Base-by-base conservation (phyloP, 2,888 invertebrate genomes). In the Parochlus steinenii region DNA sequence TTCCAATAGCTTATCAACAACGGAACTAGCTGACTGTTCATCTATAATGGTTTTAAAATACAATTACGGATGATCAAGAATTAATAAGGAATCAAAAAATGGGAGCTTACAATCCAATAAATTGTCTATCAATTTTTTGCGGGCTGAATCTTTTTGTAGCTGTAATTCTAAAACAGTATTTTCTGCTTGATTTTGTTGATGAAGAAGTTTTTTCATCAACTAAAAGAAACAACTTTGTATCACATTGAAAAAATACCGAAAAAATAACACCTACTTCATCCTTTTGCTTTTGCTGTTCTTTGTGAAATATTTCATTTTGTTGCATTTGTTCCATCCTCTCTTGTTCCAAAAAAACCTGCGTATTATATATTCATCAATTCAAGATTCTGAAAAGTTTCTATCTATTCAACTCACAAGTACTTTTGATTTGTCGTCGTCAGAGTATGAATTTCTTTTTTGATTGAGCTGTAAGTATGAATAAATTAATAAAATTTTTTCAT, bases 81-180 rank as follows among this genome's bases (percentile, higher is more conserved):
- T 27, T 29, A 23, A 31, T 29, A 14, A 17, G 30, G 12, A 28
- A 31, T 19, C 10, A 11, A 8, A 19, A 28, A 10, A 16, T 22
- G 16, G 35, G 20, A 16, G 39, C 19, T 40, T 49, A 65, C 65
- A 62, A 51, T 66, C 57, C 49, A 69, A 66, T 42, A 76, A 63
- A 42, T 69, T 63, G 52, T 67, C 63, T 33, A 75, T 64, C 29
- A 77, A 53, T 45, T 61, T 62, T 46, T 64, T 65, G 41, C 69
- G 58, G 43, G 75, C 74, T 25, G 56, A 48, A 50, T 80, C 78
- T 54, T 66, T 71, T 43, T 64, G 64, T 49, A 65, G 68, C 46
- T 80, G 80, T 38, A 79, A 63, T 57, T 70, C 73, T 39, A 65
- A 66, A 43, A 81, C 66, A 55, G 78, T 69, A 41, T 56, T 57